phyloP scores from a whole-genome alignment of 2,888 invertebrate genomes.

The Falcaria lacertinaria region DNA sequence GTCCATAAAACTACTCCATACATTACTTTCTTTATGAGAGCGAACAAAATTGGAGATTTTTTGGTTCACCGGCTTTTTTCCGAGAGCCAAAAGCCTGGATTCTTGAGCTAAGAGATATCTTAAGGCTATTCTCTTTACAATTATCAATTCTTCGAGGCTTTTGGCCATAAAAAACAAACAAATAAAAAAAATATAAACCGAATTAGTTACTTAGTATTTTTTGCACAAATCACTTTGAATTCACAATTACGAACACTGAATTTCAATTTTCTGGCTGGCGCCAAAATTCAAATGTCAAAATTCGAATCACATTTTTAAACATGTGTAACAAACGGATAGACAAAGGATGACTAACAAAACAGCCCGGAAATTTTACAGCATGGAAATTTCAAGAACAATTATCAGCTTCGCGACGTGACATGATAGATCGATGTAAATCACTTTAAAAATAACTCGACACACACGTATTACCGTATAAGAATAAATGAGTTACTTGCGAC shows the following conservation, averaged over 20 bases:
- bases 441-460: neutral
- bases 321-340: conserved; percentile 5
- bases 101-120: conserved; percentile 54
- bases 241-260: too few species aligned
- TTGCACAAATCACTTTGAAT: conserved; percentile 6
- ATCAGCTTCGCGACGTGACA: conserved; percentile 25
- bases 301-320: conserved; percentile 4
- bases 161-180: conserved; percentile 48
- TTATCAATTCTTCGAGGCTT: conserved; percentile 55
- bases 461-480: neutral
- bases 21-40: conserved; percentile 40
- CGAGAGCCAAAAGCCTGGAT: conserved; percentile 48
- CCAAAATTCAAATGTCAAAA: conserved; percentile 1
- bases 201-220: too few species aligned
- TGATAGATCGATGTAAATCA: conserved; percentile 26
- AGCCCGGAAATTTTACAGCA: conserved; percentile 10
- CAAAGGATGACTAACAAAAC: conserved; percentile 14
- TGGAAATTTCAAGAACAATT: conserved; percentile 52
- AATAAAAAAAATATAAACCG: too few species aligned
- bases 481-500: neutral
- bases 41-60: conserved; percentile 58
- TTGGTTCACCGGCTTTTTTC: conserved; percentile 57
- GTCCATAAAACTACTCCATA: conserved; percentile 52
- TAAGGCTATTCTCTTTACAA: conserved; percentile 51
- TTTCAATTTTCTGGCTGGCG: too few species aligned